Conservation (phyloP, 2,888 invertebrate species). For the Archips crataeganus region DNA sequence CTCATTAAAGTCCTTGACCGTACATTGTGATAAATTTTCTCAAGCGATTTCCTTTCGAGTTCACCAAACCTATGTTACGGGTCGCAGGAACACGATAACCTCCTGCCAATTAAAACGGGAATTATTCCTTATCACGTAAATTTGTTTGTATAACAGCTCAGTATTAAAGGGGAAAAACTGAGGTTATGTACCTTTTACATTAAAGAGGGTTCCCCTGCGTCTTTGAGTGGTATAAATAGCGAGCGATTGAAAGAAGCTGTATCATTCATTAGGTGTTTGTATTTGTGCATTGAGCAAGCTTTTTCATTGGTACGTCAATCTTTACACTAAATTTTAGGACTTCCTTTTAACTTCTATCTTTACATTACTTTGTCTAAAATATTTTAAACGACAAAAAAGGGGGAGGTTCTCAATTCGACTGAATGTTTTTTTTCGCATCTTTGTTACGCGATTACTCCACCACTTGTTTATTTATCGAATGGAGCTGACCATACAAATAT, state of each 20-base stretch:
- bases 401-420: too few relatives aligned
- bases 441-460: too few relatives aligned
- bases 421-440: too few relatives aligned
- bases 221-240: neutral
- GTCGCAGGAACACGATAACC: slow-evolving; percentile 9
- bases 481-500: too few relatives aligned
- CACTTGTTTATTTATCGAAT: too few relatives aligned
- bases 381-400: too few relatives aligned
- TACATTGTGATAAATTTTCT: neutral
- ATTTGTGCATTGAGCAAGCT: neutral
- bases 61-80: slow-evolving; percentile 4
- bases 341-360: too few relatives aligned
- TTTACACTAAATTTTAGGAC: too few relatives aligned
- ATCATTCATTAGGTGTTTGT: neutral
- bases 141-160: slow-evolving; percentile 9
- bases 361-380: too few relatives aligned
- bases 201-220: slow-evolving; percentile 2
- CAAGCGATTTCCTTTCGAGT: neutral
- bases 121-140: slow-evolving; percentile 34
- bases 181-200: neutral
- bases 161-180: slow-evolving; percentile 13
- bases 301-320: neutral
- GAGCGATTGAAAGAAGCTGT: neutral
- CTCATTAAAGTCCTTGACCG: too few relatives aligned
- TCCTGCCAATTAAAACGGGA: slow-evolving; percentile 24